Conservation (phyloP, 1,140 invertebrate genomes). For the Carposina sasakii region DNA sequence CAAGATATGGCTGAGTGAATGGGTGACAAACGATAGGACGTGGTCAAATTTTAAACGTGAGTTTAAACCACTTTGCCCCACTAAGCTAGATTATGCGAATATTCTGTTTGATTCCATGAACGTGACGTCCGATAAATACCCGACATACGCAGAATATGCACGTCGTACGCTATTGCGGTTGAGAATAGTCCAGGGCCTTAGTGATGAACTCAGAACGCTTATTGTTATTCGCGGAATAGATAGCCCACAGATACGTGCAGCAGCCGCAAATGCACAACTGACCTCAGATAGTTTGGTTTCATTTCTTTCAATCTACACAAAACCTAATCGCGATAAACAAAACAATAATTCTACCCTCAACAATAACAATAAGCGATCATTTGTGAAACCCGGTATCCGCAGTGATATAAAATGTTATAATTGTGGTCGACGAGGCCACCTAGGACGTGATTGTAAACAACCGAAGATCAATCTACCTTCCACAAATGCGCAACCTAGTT, state of each 20-base stretch:
- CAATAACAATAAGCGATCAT: neutral
- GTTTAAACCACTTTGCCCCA: conserved; percentile 20
- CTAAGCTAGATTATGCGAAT: conserved; percentile 13
- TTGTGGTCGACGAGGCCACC: conserved; percentile 6
- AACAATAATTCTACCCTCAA: neutral
- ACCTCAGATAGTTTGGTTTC: conserved; percentile 10
- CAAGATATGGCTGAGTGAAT: conserved; percentile 19
- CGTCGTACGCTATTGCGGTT: conserved; percentile 14
- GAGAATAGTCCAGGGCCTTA: conserved; percentile 17
- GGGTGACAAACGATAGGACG: conserved; percentile 18
- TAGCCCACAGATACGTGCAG: conserved; percentile 20
- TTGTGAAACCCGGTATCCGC: neutral
- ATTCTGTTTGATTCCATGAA: conserved; percentile 22
- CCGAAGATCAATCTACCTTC: too few species aligned
- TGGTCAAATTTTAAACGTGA: conserved; percentile 26
- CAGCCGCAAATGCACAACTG: conserved; percentile 20
- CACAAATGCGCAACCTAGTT: neutral
- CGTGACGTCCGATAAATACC: conserved; percentile 17
- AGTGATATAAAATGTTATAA: conserved; percentile 15
- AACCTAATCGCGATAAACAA: too few species aligned
- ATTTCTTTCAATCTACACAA: conserved; percentile 20
- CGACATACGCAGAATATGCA: conserved; percentile 23
- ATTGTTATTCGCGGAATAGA: conserved; percentile 18
- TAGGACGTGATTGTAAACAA: neutral
- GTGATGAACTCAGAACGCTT: conserved; percentile 12